Evolutionary conservation across 2,797 vertebrate species (phyloP).

Genomic region (Lemur catta): DNA sequence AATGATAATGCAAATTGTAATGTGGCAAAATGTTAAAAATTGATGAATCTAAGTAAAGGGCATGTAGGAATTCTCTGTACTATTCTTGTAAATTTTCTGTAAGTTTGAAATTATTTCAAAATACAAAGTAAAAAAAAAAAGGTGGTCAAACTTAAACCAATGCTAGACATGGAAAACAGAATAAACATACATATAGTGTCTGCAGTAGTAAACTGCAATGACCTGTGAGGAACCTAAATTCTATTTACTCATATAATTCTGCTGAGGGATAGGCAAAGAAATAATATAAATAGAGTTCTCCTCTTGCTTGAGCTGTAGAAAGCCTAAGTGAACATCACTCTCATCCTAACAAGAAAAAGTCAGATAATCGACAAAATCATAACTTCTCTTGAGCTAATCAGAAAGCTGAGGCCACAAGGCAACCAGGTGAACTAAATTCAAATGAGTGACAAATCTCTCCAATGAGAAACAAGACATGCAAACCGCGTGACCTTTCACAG

Average conservation of each 20-base stretch:
- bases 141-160: background rate
- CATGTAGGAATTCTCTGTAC: background rate
- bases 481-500: background rate
- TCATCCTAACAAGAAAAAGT: background rate
- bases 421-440: background rate
- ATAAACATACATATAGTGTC: rapidly evolving
- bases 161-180: background rate
- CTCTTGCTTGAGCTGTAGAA: background rate
- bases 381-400: background rate
- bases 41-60: background rate
- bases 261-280: background rate
- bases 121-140: background rate
- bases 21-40: background rate
- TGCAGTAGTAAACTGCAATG: background rate
- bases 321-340: background rate
- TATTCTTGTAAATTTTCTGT: background rate
- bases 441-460: background rate
- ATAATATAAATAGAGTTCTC: background rate
- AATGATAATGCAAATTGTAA: background rate
- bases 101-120: background rate
- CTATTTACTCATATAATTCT: background rate
- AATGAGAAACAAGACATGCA: background rate
- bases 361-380: background rate
- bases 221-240: background rate
- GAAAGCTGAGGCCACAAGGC: background rate